Base-by-base conservation (phyloP, 2,797 vertebrate species). In the Pangasius mekongensis region DNA sequence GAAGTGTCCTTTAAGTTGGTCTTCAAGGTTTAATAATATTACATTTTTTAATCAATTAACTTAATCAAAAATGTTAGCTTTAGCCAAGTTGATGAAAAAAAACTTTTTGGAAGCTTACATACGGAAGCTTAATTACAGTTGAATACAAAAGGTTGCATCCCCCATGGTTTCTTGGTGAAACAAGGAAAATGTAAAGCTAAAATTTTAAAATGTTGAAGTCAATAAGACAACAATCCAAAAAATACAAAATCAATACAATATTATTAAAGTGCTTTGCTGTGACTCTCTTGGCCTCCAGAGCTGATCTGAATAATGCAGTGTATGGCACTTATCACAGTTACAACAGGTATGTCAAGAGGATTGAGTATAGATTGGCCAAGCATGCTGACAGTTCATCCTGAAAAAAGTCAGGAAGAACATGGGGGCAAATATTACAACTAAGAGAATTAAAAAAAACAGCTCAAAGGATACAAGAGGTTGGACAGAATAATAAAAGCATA, bases 241-340 rank as follows among this genome's bases (percentile, higher is more conserved):
- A 43, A 24, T 11, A 24, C 18, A 24, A 73, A 43, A 43, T 73
- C 20, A 24, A 76, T 14, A 49, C 16, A 8, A 49, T n/a, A 76
- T 76, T 49, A 5, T 49, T 49, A n/a, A 76, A 49, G 58, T 58
- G 20, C 11, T 58, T 80, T 80, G 78, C 30, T 39, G n/a, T 16
- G 20, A n/a, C 47, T 60, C 33, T 39, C 56, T 16, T 36, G 78
- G 22, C 33, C 33, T 62, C 36, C 6, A 43, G 54, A 58, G 77
- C 54, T 80, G 52, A 33, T 36, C 52, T 80, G n/a, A 78, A 78
- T 78, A 78, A 78, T 78, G 30, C 52, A 80, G 20, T 58, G 20
- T 18, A 58, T 58, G 14, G 14, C 52, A 80, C 30, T 58, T 80
- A 22, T 22, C 8, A 58, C 14, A 80, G 77, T 80, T 54, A 20